Evolutionary conservation across 1,140 invertebrate genomes (phyloP).

Genomic region (Hycleus phaleratus): DNA sequence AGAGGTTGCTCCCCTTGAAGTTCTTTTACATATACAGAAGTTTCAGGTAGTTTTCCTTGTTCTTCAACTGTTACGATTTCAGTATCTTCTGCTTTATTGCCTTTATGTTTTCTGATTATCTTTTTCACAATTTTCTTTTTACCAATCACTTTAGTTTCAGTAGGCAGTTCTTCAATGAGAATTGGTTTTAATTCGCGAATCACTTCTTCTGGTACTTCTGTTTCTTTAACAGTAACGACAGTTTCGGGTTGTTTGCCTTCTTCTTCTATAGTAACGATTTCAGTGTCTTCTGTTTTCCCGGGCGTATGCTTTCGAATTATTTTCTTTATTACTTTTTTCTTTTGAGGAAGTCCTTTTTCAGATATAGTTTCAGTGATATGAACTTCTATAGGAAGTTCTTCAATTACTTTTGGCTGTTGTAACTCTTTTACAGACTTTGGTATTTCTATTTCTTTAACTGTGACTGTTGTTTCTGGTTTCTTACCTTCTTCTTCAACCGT

Average conservation of each 20-base stretch:
- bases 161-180: conserved; percentile 32
- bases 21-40: conserved; percentile 33
- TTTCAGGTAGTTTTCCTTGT: conserved; percentile 32
- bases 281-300: conserved; percentile 27
- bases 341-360: conserved; percentile 23
- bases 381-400: conserved; percentile 34
- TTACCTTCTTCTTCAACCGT: conserved; percentile 41
- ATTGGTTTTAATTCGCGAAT: conserved; percentile 22
- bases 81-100: conserved; percentile 28
- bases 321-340: neutral
- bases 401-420: conserved; percentile 29
- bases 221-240: conserved; percentile 29
- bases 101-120: conserved; percentile 32
- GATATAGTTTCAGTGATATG: conserved; percentile 35
- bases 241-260: conserved; percentile 17
- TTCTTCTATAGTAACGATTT: conserved; percentile 33
- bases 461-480: conserved; percentile 34
- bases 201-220: conserved; percentile 25
- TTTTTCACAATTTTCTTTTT: conserved; percentile 40
- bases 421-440: conserved; percentile 33
- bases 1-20: conserved; percentile 40
- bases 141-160: conserved; percentile 23
- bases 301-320: neutral
- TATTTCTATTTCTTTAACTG: conserved; percentile 15
- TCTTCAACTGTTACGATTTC: conserved; percentile 36